Evolutionary conservation across 2,797 vertebrate genomes (phyloP).

Genomic region (Syngnathus acus): DNA sequence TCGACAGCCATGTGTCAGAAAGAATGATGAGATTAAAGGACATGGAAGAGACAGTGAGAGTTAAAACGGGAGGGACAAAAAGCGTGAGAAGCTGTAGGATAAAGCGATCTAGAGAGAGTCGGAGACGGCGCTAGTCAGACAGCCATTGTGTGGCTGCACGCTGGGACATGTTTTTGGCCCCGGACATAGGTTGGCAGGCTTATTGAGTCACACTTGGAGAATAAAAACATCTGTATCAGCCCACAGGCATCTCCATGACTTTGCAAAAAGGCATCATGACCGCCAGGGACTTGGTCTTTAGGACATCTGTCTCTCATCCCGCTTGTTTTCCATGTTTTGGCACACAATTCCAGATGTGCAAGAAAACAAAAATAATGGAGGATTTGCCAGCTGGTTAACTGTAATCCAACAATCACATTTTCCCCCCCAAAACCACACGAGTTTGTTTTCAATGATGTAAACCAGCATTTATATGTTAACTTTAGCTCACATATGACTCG

Average conservation of each 20-base stretch:
- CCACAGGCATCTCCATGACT: slow-evolving; percentile 52
- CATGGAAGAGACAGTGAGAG: neutral
- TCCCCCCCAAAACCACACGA: neutral
- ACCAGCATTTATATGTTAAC: slow-evolving; percentile 1
- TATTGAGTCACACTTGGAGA: slow-evolving; percentile 28
- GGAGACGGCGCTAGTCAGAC: slow-evolving; percentile 6
- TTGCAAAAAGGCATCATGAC: neutral
- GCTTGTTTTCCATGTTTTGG: slow-evolving; percentile 5
- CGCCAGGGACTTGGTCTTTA: slow-evolving; percentile 2
- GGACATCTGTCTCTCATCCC: neutral
- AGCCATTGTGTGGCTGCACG: slow-evolving; percentile 16
- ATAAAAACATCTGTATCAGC: slow-evolving; percentile 47
- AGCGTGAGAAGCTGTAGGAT: slow-evolving; percentile 15
- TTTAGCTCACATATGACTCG: neutral
- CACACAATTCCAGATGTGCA: neutral
- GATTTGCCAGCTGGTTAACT: neutral
- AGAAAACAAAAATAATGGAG: neutral
- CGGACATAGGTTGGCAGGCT: slow-evolving; percentile 35
- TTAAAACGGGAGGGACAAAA: slow-evolving; percentile 1
- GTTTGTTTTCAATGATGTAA: neutral
- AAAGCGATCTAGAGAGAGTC: slow-evolving; percentile 16
- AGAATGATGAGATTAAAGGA: slow-evolving; percentile 2
- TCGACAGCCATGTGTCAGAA: slow-evolving; percentile 1
- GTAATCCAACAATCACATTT: neutral
- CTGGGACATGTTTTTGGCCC: slow-evolving; percentile 32